A percentile compares a stretch with the other conserved stretches of the same genome.
These are phyloP conservation scores for Chiloscyllium plagiosum DNA, from an alignment of 2,113 vertebrate species.

Conservation along the genomic window DNA sequence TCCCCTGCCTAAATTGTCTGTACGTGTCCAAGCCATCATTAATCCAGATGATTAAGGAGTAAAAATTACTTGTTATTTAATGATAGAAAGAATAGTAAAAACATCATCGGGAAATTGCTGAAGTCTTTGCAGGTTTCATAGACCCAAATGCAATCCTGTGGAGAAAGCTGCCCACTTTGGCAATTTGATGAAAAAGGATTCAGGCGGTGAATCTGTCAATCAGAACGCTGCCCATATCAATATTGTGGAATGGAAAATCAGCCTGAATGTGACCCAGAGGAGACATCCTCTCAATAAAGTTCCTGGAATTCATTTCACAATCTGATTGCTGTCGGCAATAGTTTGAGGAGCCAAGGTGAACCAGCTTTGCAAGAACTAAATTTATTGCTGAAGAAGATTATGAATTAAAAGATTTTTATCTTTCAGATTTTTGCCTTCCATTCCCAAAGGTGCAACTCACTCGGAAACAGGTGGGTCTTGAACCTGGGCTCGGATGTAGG, in stretches of 20 bases:
- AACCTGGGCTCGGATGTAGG: too few species aligned
- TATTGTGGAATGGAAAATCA: background rate
- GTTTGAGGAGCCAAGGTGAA: background rate
- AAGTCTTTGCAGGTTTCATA: background rate
- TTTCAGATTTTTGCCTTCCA: background rate
- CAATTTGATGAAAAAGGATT: too few species aligned
- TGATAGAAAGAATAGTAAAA: background rate
- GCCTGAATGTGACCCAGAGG: background rate
- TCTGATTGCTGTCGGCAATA: background rate
- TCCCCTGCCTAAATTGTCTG: background rate
- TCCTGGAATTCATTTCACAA: background rate
- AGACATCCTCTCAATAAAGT: background rate
- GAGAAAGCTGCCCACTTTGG: background rate
- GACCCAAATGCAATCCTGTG: background rate
- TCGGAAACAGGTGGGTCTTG: too few species aligned
- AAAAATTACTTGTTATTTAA: constrained; percentile 14
- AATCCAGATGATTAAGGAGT: constrained; percentile 16
- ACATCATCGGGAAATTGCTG: background rate
- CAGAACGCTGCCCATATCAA: background rate
- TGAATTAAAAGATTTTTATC: background rate
- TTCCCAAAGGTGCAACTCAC: too few species aligned
- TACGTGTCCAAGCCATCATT: background rate
- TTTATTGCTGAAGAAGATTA: background rate
- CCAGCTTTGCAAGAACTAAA: background rate
- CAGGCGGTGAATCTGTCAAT: background rate